Conservation (phyloP, 2,797 vertebrate species). For the Sebastes oblongus region DNA sequence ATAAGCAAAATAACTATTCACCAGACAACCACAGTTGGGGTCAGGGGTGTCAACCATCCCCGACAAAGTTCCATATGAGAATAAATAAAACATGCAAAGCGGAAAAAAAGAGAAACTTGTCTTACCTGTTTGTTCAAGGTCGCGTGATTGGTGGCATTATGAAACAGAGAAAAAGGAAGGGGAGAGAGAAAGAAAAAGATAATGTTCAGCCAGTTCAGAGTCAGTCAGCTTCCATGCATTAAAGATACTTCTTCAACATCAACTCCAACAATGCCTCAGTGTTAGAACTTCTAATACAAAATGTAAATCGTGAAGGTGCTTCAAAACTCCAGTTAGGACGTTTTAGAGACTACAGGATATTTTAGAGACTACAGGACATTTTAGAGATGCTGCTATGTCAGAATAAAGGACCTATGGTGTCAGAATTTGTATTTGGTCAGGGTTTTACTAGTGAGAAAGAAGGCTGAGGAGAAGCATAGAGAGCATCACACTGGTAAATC, state of each 20-base stretch:
- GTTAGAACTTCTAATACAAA: not conserved
- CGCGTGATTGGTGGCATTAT: conserved; percentile 2
- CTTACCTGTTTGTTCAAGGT: conserved; percentile 63
- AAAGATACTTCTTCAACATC: conserved; percentile 19
- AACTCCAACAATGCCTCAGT: not conserved
- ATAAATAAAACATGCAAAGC: not conserved
- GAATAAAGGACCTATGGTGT: not conserved
- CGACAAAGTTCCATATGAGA: not conserved
- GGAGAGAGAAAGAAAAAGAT: conserved; percentile 12
- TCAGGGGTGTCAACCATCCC: not conserved
- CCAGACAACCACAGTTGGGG: not conserved
- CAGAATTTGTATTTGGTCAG: not conserved
- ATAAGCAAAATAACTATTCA: not conserved
- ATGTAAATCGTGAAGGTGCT: not conserved
- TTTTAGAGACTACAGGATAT: not conserved
- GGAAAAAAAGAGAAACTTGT: not conserved
- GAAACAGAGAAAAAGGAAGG: conserved; percentile 24
- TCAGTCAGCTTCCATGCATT: not conserved
- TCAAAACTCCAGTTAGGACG: not conserved
- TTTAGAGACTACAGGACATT: not conserved
- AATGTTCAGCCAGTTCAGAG: conserved; percentile 34
- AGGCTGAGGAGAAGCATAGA: conserved; percentile 1
- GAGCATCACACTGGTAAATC: conserved; percentile 34
- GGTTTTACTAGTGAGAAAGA: conserved; percentile 10
- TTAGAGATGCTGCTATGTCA: not conserved